Conservation (phyloP, 2,113 vertebrate species). For the Dipodomys merriami region DNA sequence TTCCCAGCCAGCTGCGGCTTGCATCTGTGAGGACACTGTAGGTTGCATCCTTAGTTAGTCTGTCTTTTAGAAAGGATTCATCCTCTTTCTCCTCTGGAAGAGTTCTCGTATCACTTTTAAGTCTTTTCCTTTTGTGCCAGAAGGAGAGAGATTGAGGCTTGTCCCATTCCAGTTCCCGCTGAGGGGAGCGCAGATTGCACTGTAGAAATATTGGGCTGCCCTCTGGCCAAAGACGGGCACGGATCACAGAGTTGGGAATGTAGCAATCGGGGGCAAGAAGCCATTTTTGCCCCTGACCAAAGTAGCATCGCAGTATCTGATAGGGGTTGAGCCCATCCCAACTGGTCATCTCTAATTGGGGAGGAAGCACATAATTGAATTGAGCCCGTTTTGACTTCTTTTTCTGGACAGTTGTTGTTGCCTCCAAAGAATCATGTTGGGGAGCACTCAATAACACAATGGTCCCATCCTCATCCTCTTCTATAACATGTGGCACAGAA, state of each 20-base stretch:
- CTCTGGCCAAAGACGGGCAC: constrained; percentile 80
- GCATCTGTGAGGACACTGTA: constrained; percentile 52
- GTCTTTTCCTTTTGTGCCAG: neutral
- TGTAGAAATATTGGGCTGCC: constrained; percentile 70
- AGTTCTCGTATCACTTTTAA: rapidly evolving
- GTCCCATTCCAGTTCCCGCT: neutral
- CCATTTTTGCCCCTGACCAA: constrained; percentile 72
- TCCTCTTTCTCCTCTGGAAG: neutral
- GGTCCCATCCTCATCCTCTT: constrained; percentile 63
- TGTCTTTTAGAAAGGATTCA: constrained; percentile 24
- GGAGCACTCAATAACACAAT: neutral
- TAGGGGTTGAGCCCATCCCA: constrained; percentile 75
- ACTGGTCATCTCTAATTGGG: constrained; percentile 63
- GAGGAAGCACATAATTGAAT: constrained; percentile 38
- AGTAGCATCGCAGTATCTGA: constrained; percentile 57
- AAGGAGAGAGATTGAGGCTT: constrained; percentile 60
- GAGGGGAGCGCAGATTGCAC: constrained; percentile 51
- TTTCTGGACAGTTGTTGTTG: rapidly evolving
- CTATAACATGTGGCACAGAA: constrained; percentile 74
- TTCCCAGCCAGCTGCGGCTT: constrained; percentile 70
- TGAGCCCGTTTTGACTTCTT: neutral
- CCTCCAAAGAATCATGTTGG: rapidly evolving
- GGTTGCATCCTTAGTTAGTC: neutral
- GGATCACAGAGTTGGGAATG: constrained; percentile 84
- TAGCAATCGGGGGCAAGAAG: constrained; percentile 81